A percentile compares a stretch with the other conserved stretches of the same genome.
Evolutionary conservation across 2,797 vertebrate species (phyloP).

Genomic region (Hybognathus amarus): DNA sequence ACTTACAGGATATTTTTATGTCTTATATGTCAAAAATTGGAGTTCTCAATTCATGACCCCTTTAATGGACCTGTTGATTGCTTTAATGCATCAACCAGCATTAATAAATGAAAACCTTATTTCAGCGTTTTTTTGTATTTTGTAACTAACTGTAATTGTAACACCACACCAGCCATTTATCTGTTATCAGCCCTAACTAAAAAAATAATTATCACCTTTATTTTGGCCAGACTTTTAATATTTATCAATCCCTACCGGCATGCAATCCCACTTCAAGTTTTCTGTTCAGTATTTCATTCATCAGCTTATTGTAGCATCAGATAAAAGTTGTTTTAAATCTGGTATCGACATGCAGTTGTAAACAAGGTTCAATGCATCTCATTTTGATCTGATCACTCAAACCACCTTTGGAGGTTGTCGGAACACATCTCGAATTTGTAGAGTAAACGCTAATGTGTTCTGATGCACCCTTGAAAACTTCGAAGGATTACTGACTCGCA

Average conservation of each 20-base stretch:
- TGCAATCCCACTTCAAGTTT: not conserved
- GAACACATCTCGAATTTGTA: not conserved
- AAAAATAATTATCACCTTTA: not conserved
- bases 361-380: not conserved
- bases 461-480: conserved; percentile 16
- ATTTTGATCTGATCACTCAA: conserved; percentile 1
- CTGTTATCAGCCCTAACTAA: not conserved
- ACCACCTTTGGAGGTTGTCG: not conserved
- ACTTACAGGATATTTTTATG: too few species aligned
- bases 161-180: not conserved
- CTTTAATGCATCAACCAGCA: not conserved
- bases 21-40: too few species aligned
- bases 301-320: not conserved
- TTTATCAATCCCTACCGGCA: not conserved
- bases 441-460: conserved; percentile 4
- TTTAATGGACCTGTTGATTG: not conserved
- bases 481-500: not conserved
- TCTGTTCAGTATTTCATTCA: not conserved
- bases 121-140: not conserved
- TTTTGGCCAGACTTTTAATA: not conserved
- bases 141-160: too few species aligned
- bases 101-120: not conserved
- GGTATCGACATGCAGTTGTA: not conserved
- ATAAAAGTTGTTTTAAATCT: not conserved
- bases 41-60: too few species aligned